These are phyloP conservation scores for Rachycentron canadum DNA, from an alignment of 2,797 vertebrate species.

Conservation along the genomic window DNA sequence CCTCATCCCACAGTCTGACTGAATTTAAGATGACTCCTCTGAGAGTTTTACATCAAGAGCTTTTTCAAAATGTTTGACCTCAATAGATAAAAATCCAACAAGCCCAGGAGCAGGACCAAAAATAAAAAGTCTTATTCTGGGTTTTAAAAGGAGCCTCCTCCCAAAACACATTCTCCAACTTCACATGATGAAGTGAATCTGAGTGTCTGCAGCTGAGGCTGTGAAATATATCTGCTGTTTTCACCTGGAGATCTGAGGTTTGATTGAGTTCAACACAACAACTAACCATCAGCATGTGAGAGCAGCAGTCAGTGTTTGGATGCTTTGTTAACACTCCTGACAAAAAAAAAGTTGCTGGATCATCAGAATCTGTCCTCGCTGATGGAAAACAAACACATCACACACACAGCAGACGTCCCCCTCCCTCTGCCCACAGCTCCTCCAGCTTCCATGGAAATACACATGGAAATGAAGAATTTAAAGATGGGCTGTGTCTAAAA, in stretches of 20 bases:
- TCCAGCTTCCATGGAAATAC: background rate
- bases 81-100: constrained; percentile 30
- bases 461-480: too few relatives aligned
- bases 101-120: background rate
- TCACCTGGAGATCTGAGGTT: background rate
- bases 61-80: constrained; percentile 43
- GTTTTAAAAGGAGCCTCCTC: background rate
- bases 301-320: background rate
- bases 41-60: constrained; percentile 29
- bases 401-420: background rate
- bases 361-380: background rate
- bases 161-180: background rate
- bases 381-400: constrained; percentile 7
- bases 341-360: constrained; percentile 16
- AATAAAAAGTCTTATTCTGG: constrained; percentile 25
- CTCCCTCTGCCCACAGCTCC: background rate
- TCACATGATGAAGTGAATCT: background rate
- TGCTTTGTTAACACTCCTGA: background rate
- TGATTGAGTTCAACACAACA: constrained; percentile 7
- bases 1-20: constrained; percentile 1
- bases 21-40: background rate
- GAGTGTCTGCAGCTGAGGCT: background rate
- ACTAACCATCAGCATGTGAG: background rate
- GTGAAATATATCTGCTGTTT: background rate
- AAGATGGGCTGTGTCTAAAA: background rate